Evolutionary conservation across 2,113 vertebrate genomes (phyloP), one percentile per base, ranked within the genome.

Genomic region (Strigops habroptila): DNA sequence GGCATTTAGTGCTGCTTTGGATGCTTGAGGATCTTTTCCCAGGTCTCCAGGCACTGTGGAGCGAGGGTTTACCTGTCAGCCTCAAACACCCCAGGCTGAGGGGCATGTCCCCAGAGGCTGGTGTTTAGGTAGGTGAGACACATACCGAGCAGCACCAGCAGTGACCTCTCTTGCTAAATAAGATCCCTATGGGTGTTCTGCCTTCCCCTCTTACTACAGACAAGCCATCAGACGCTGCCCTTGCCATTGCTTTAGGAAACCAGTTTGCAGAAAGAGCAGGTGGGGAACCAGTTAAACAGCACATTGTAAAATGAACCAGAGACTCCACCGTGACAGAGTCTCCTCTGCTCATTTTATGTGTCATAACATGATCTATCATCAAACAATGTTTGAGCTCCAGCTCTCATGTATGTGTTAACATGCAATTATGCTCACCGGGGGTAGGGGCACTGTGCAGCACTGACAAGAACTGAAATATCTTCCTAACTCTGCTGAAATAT

Each of bases 21-120:
- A 19, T 57, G 33, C 68, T 60, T 12, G 31, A 35, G 24, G 44
- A 5, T 12, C 51, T 73, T 41, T 27, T 9, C 39, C 46, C 37
- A 27, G 35, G 41, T 65, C 49, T 64, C 31, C 23, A 16, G 60
- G 44, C 12, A 15, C 52, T 27, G 39, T 53, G 62, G 33, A 46
- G 19, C 0, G 0, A 4, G 14, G 46, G 18, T 19, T 75, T 68
- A 12, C 30, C 53, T 35, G n/a, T 41, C 55, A 49, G 53, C 24
- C 14, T 41, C 46, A 5, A 1, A 27, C 31, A 8, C n/a, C 21
- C 6, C 2, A 21, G 19, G 37, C 18, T 4, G 14, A 16, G 28
- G 51, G 43, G 7, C n/a, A 15, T 3, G 16, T n/a, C 57, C 64
- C 63, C 31, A 37, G 49, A 3, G 2, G 8, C 28, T 8, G 3